Evolutionary conservation across 2,888 invertebrate genomes (phyloP).

Genomic region (Xylota segnis): DNA sequence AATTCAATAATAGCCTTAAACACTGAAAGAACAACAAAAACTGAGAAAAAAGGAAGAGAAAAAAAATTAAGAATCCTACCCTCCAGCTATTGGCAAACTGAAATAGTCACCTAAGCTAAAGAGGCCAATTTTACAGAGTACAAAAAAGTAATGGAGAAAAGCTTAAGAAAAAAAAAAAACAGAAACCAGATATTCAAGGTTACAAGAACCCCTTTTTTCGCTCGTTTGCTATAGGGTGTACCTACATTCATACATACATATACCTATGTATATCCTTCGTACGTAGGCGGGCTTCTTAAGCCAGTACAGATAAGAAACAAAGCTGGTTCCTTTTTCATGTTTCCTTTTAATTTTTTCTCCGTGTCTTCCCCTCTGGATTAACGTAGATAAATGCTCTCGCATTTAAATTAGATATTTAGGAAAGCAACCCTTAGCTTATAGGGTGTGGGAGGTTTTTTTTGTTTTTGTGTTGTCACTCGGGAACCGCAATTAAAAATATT

Average conservation of each 20-base stretch:
- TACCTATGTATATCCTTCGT: conserved; percentile 3
- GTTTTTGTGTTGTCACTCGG: conserved; percentile 12
- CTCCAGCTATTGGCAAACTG: conserved; percentile 45
- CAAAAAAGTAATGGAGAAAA: conserved; percentile 22
- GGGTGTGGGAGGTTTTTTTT: background rate
- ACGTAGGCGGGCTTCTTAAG: conserved; percentile 47
- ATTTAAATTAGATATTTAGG: conserved; percentile 71
- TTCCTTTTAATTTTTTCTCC: conserved; percentile 54
- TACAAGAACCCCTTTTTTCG: conserved; percentile 49
- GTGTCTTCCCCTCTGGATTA: conserved; percentile 39
- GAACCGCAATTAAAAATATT: conserved; percentile 52
- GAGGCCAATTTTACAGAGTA: conserved; percentile 49
- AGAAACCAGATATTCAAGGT: conserved; percentile 42
- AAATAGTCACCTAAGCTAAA: conserved; percentile 62
- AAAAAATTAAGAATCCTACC: conserved; percentile 19
- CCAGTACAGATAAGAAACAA: conserved; percentile 57
- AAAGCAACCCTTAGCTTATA: conserved; percentile 19
- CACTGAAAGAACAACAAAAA: conserved; percentile 13
- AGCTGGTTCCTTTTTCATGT: conserved; percentile 57
- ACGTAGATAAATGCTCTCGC: conserved; percentile 69
- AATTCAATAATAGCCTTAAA: conserved; percentile 46
- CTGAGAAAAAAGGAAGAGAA: conserved; percentile 6
- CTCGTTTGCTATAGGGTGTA: background rate
- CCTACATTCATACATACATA: background rate
- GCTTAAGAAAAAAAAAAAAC: conserved; percentile 16